Evolutionary conservation across 2,797 vertebrate species (phyloP), one percentile per base, ranked within the genome.

Genomic region (Rhadinocentrus ornatus): DNA sequence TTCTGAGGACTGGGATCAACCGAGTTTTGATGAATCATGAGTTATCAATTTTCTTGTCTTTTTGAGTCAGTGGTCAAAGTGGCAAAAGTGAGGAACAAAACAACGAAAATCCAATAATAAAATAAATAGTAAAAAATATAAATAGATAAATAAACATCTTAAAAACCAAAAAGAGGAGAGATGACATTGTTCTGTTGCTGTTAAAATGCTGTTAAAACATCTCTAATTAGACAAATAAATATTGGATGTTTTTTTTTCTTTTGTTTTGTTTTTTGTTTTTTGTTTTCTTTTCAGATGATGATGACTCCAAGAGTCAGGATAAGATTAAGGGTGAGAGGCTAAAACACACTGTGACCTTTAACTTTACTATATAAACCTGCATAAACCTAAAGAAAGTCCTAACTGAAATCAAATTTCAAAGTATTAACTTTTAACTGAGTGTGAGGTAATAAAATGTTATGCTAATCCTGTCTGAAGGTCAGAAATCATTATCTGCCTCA

Each of bases 271-370:
- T 62, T 82, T 34, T 34, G 34, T 34, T 34, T 70, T 46, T 62
- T 44, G 41, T 70, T 55, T 70, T 82, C 59, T 93, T 93, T 92
- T 83, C 94, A 94, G 94, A 94, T 94, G 94, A 95, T 77, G 94
- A 94, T 92, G 93, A 94, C 90, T 93, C 93, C 89, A 83, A 93
- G 85, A 93, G 91, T 93, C 90, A 93, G 84, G 93, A 91, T 93
- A 91, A 85, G 83, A 86, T 89, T 89, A 84, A 91, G 92, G 94
- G 93, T 94, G 93, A 94, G 91, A 93, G 83, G 89, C 88, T 84
- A 81, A 91, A 80, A 84, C 74, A 77, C 75, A 67, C 75, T 27
- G 53, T 80, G 59, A 83, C 52, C 74, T 78, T 74, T 78, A 62
- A 82, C 72, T 53, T 56, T 66, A 62, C 39, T 32, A 22, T 69